Evolutionary conservation across 2,797 vertebrate species (phyloP), one percentile per base, ranked within the genome.

Genomic region (Echeneis naucrates): DNA sequence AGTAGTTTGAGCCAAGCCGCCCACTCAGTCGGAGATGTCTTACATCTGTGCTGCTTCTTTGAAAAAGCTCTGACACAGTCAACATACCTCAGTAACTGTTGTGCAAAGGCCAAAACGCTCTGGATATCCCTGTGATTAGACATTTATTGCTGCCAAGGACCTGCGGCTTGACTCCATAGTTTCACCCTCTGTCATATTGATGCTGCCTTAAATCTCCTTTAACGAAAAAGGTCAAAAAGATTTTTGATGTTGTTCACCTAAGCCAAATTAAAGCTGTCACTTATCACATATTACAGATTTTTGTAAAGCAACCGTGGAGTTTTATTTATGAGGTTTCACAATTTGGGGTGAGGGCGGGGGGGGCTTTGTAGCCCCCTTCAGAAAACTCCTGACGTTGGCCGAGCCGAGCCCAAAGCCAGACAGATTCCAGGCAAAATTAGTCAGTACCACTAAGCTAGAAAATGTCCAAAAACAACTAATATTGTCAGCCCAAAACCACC

Each of bases 391-490:
- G 8, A 9, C 26, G 37, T 5, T 12, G 9, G 9, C 35, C 17
- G 45, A 51, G 9, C 35, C 17, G 45, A 51, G 40, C 55, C 45
- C 52, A 44, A 42, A 74, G 38, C 35, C 57, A 54, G 71, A 55
- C 59, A 26, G 60, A 71, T 68, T 77, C 77, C 17, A 66, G 68
- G 33, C 38, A 38, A 53, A 69, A 19, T 57, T 55, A 67, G 57
- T 69, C 51, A 24, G 47, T 62, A 66, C 24, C 70, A 17, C 65
- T 38, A 14, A n/a, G 37, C 68, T 67, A 68, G 76, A 61, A 52
- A 68, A 75, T 62, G 67, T 68, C 70, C 66, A 74, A 75, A 64
- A 77, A 77, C 67, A 85, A 57, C 75, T 74, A 59, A 77, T 66
- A 72, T n/a, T 65, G 16, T 63, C 51, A 57, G 65, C 50, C 56